Evolutionary conservation across 2,888 invertebrate species (phyloP).

Genomic region (Rhopalosiphum nymphaeae): DNA sequence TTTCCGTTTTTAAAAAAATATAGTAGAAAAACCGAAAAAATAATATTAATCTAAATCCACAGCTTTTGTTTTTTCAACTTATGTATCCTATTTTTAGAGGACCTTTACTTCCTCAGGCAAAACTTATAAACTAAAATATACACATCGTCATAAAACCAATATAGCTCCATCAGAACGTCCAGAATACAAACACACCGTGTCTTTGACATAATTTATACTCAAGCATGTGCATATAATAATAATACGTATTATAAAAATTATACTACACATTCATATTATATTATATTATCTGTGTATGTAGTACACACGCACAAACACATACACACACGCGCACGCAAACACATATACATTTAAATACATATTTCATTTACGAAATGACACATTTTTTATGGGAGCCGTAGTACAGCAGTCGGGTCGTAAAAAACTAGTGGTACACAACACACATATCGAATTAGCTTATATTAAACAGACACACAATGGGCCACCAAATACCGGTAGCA

Average conservation of each 20-base stretch:
- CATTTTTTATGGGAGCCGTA: constrained; percentile 26
- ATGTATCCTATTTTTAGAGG: not conserved
- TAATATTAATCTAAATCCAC: not conserved
- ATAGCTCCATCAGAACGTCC: not conserved
- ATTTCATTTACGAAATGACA: constrained; percentile 50
- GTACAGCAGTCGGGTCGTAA: not conserved
- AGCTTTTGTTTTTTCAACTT: not conserved
- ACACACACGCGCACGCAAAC: not conserved
- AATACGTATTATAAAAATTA: not conserved
- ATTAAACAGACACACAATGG: constrained; percentile 49
- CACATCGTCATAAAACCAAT: not conserved
- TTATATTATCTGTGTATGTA: not conserved
- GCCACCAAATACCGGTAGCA: constrained; percentile 52
- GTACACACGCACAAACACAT: too few relatives aligned
- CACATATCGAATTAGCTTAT: constrained; percentile 43
- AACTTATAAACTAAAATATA: not conserved
- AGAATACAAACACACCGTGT: not conserved
- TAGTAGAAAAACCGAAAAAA: not conserved
- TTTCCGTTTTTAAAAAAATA: not conserved
- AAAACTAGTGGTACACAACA: constrained; percentile 26
- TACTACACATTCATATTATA: constrained; percentile 15
- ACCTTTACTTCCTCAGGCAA: not conserved
- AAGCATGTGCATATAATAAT: not conserved
- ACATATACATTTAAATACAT: constrained; percentile 30
- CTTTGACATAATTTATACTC: not conserved